Evolutionary conservation across 2,113 vertebrate species (phyloP), one percentile per base, ranked within the genome.

Genomic region (Amazona guildingii): DNA sequence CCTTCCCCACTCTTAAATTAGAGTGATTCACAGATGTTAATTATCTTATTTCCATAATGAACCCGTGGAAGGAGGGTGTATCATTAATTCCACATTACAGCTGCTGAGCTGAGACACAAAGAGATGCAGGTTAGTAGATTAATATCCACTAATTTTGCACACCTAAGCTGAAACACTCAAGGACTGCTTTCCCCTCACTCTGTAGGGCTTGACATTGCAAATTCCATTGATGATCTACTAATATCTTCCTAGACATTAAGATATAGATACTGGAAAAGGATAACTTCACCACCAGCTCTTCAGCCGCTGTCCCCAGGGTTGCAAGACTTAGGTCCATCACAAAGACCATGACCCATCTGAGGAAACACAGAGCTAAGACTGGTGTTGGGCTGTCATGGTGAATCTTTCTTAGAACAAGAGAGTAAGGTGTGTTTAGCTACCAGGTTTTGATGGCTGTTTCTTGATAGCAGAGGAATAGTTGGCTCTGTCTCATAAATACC

Each of bases 31-130:
- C 93, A 90, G 92, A 43, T 86, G 85, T 80, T 95, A 93, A 96
- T 96, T 93, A 93, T 74, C 90, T 93, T 91, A 94, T 95, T 96
- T 96, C 92, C 84, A 96, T 94, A 95, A 95, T 85, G 75, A 95
- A 90, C 63, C 82, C 9, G 6, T 85, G 54, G 74, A 93, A 96
- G 46, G 68, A 94, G 41, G 49, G 57, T 91, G 48, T 95, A 73
- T 90, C 87, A 93, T 95, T 96, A 95, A 95, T 59, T 61, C 49
- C 0, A 0, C 67, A 67, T 94, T 90, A 83, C 49, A 93, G 67
- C 78, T 85, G 70, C 82, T 85, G 87, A 95, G 85, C 70, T 83
- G 93, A 92, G 82, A 59, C 93, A 77, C 37, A 80, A 43, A 72
- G 81, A 75, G 54, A 70, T 90, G 49, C 82, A 83, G 81, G 82